A percentile compares a stretch with the other conserved stretches of the same genome.
These are phyloP conservation scores for Argyrosomus regius DNA, from an alignment of 2,797 vertebrate species.

Conservation along the genomic window DNA sequence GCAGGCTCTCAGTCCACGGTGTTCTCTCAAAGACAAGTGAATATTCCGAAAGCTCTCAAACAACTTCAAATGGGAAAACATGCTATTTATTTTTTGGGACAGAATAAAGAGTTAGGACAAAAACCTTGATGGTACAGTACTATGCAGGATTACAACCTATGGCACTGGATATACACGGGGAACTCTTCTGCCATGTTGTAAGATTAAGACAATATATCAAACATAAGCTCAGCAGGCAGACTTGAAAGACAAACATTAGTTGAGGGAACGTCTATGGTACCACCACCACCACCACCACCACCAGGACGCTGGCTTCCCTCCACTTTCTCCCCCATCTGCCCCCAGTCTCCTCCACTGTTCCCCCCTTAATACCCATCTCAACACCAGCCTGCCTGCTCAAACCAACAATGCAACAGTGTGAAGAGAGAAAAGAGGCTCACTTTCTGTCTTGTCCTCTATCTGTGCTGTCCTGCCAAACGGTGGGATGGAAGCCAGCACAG, in stretches of 20 bases:
- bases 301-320: constrained; percentile 26
- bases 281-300: neutral
- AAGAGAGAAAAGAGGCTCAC: constrained; percentile 45
- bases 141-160: constrained; percentile 11
- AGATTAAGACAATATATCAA: constrained; percentile 14
- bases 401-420: constrained; percentile 49
- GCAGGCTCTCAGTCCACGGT: constrained; percentile 13
- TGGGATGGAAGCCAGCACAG: constrained; percentile 55
- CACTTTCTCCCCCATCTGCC: constrained; percentile 1
- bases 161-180: constrained; percentile 28
- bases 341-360: neutral
- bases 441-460: constrained; percentile 54
- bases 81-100: constrained; percentile 58
- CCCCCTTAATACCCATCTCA: constrained; percentile 17
- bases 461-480: constrained; percentile 14
- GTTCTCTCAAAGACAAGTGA: constrained; percentile 32
- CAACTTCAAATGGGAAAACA: constrained; percentile 19
- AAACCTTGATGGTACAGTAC: neutral
- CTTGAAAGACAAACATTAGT: constrained; percentile 20
- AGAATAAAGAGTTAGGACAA: neutral
- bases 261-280: constrained; percentile 23
- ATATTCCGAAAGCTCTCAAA: constrained; percentile 17
- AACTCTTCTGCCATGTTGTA: constrained; percentile 14
- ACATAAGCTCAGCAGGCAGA: constrained; percentile 5
- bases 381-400: constrained; percentile 30